These are phyloP conservation scores for Dasyprocta punctata DNA, from an alignment of 2,113 vertebrate genomes.

Conservation along the genomic window DNA sequence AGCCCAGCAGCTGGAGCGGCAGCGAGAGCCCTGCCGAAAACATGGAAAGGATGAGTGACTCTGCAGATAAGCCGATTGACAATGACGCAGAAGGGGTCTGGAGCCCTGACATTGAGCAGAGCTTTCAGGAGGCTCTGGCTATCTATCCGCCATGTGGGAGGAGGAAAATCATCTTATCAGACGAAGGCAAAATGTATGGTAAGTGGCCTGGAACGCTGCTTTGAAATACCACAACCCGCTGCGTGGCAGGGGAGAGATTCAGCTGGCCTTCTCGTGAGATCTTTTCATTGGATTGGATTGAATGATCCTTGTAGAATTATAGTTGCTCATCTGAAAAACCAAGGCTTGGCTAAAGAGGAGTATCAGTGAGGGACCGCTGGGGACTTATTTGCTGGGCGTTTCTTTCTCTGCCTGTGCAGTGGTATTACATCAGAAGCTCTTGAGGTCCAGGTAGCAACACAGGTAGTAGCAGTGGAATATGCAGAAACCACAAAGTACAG, in stretches of 20 bases:
- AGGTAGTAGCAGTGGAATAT: neutral
- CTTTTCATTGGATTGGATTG: neutral
- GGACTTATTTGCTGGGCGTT: neutral
- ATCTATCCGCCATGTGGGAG: slow-evolving; percentile 99
- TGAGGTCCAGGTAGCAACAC: neutral
- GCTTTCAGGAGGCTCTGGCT: slow-evolving; percentile 99
- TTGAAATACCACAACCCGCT: neutral
- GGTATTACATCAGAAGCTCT: neutral
- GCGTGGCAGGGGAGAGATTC: neutral
- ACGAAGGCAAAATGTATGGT: slow-evolving; percentile 99
- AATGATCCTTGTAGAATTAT: slow-evolving; percentile 28
- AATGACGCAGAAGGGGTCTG: slow-evolving; percentile 99
- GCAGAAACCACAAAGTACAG: neutral
- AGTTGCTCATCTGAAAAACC: neutral
- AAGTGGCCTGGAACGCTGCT: slow-evolving; percentile 85
- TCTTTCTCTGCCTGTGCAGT: neutral
- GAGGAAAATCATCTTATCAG: slow-evolving; percentile 99
- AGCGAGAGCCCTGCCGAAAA: slow-evolving; percentile 99
- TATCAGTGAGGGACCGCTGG: neutral
- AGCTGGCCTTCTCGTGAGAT: neutral
- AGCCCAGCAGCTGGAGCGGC: slow-evolving; percentile 99
- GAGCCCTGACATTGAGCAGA: slow-evolving; percentile 99
- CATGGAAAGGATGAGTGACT: slow-evolving; percentile 99
- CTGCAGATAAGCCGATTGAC: slow-evolving; percentile 98
- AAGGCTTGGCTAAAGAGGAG: slow-evolving; percentile 1